phyloP scores from a whole-genome alignment of 2,113 vertebrate species.

The Tiliqua scincoides region DNA sequence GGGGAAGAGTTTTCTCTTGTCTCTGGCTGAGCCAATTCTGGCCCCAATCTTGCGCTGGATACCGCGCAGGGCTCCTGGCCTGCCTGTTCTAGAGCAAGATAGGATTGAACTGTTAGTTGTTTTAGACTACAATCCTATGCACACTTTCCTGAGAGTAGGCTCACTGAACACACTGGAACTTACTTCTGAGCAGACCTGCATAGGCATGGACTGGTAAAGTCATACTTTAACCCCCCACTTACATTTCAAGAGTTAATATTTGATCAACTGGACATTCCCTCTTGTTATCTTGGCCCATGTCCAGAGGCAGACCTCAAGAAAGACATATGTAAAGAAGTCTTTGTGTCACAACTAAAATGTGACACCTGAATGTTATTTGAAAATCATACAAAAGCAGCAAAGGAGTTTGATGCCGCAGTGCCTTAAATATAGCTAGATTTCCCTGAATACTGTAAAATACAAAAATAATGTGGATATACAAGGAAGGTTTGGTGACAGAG shows the following conservation, averaged over 20 bases:
- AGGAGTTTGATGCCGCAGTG: not conserved
- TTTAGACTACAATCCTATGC: no score
- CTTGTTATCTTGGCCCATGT: not conserved
- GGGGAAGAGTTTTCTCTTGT: no score
- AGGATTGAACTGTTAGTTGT: no score
- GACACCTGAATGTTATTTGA: not conserved
- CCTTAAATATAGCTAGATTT: not conserved
- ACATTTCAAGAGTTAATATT: not conserved
- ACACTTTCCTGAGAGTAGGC: no score
- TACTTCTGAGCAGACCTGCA: no score
- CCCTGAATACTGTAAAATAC: not conserved
- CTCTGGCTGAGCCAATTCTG: no score
- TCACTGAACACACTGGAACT: no score
- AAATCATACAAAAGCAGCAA: not conserved
- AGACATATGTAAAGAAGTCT: not conserved
- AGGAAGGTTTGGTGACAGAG: not conserved
- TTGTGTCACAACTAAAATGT: not conserved
- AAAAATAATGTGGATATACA: not conserved
- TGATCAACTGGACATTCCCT: not conserved
- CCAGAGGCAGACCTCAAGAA: not conserved
- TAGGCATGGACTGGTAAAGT: no score
- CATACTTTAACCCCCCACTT: not conserved
- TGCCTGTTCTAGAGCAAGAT: no score
- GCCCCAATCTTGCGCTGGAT: no score
- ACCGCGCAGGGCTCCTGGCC: no score